Base-by-base conservation (phyloP, 2,888 invertebrate genomes). In the Tipula helvola region DNA sequence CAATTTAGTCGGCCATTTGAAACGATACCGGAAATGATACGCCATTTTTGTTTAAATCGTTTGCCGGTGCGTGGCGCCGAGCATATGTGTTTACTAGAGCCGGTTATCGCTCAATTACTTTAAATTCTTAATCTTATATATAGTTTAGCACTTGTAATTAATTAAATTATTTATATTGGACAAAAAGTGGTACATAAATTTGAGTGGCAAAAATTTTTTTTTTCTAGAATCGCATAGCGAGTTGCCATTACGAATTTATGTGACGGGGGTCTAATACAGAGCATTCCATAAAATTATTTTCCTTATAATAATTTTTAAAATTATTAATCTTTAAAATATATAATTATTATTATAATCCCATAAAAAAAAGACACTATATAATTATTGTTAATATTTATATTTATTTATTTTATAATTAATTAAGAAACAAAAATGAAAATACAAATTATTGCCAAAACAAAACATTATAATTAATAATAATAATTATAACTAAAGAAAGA, bases 31-130 rank as follows among this genome's bases (percentile, higher is more conserved):
- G 96, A 97, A 90, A 96, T 99, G 95, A 97, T 99, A 90, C 94
- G 96, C 89, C 97, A 98, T 91, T 98, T 98, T 92, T 97, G 98
- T 88, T 94, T 96, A 87, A 97, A 98, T 92, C 95, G 97, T 89
- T 94, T 99, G 89, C 98, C 98, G 86, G 98, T 99, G 87, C 94
- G 97, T 88, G 98, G 98, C 87, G 98, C 98, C 36, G 98, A 98
- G 91, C 98, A 98, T 92, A 98, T 99, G 96, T 97, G 97, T 90
- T 94, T 99, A 88, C 94, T 97, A 88, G 96, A 97, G 91, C 98
- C 98, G 86, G 95, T 98, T 88, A 96, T 96, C 90, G 97, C 96
- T 89, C 97, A 97, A 91, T 93, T 97, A 88, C 93, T 94, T 88
- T 94, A 93, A 71, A 71, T 71, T 57, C 52, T 57, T 57, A 18